Evolutionary conservation across 2,113 vertebrate genomes (phyloP).

Genomic region (Apteryx owenii): DNA sequence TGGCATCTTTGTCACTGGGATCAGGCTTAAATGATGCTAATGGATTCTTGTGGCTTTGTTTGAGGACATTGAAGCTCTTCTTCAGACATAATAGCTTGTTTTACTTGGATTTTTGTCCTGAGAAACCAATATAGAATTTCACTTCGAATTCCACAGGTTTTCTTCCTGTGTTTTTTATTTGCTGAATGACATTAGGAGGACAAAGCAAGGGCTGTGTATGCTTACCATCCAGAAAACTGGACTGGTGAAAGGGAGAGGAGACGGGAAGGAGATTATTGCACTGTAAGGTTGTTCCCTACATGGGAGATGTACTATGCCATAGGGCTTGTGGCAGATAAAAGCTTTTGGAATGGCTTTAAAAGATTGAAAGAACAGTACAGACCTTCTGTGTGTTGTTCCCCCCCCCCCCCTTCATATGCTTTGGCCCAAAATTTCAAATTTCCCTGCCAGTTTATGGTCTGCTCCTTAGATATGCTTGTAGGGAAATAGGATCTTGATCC

Average conservation of each 20-base stretch:
- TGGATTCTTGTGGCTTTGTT: background rate
- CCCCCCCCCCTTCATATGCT: background rate
- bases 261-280: background rate
- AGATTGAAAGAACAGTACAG: background rate
- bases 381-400: background rate
- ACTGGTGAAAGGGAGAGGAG: background rate
- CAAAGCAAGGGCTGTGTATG: background rate
- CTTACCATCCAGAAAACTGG: background rate
- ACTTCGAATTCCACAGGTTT: conserved; percentile 6
- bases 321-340: background rate
- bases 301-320: background rate
- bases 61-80: background rate
- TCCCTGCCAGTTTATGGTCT: background rate
- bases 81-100: background rate
- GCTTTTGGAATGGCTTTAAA: background rate
- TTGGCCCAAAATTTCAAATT: background rate
- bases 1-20: background rate
- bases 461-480: background rate
- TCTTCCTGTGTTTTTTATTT: conserved; percentile 1
- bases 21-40: background rate
- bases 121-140: conserved; percentile 32
- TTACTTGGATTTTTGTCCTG: background rate
- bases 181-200: background rate
- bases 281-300: background rate
- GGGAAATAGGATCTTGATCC: background rate